A percentile compares a stretch with the other conserved stretches of the same genome.
phyloP scores from a whole-genome alignment of 1,140 invertebrate genomes.

The Lethrus apterus region DNA sequence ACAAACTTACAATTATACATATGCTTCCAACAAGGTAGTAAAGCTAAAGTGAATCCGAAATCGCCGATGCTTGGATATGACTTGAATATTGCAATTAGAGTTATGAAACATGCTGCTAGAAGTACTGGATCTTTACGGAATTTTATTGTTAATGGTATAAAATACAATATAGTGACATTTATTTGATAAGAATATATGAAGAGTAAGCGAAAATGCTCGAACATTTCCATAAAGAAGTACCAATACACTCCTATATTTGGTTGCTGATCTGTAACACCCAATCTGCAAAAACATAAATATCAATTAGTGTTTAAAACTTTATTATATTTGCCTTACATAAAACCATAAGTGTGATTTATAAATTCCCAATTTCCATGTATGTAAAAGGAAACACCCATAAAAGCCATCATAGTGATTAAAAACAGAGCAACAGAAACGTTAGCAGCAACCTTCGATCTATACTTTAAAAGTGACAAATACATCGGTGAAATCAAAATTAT shows the following conservation, averaged over 20 bases:
- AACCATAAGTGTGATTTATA: conserved; percentile 71
- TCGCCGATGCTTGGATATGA: conserved; percentile 96
- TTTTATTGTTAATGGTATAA: conserved; percentile 73
- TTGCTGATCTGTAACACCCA: conserved; percentile 84
- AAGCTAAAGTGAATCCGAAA: conserved; percentile 82
- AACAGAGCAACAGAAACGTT: conserved; percentile 32
- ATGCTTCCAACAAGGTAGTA: conserved; percentile 88
- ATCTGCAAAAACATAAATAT: conserved; percentile 45
- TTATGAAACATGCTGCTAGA: conserved; percentile 74
- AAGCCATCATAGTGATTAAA: conserved; percentile 27
- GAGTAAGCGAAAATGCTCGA: conserved; percentile 93
- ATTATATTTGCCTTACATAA: conserved; percentile 58
- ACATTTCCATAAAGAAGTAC: conserved; percentile 99
- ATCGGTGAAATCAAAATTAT: conserved; percentile 75
- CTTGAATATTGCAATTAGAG: conserved; percentile 86
- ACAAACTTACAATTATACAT: conserved; percentile 74
- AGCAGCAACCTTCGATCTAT: conserved; percentile 25
- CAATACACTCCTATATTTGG: conserved; percentile 98
- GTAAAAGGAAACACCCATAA: conserved; percentile 40
- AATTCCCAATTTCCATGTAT: conserved; percentile 63
- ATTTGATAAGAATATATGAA: conserved; percentile 97
- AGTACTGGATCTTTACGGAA: conserved; percentile 83
- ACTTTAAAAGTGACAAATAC: conserved; percentile 25
- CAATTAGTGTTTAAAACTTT: conserved; percentile 16
- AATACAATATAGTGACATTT: conserved; percentile 85